phyloP scores from a whole-genome alignment of 2,888 invertebrate species.

The Hydroisotoma schaefferi region DNA sequence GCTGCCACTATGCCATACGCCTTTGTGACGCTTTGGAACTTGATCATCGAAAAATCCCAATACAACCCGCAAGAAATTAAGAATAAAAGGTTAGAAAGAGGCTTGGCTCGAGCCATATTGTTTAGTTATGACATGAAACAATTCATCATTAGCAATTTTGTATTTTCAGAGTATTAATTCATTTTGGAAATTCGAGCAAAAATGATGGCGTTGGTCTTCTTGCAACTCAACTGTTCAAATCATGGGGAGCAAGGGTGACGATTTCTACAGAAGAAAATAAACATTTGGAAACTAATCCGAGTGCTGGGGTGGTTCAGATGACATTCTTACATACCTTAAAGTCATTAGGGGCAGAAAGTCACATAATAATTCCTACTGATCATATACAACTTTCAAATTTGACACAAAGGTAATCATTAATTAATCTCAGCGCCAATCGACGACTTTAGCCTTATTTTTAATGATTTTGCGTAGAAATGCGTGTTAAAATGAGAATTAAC shows the following conservation, averaged over 20 bases:
- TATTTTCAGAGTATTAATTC: conserved; percentile 41
- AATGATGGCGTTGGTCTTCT: conserved; percentile 48
- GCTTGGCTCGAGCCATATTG: background rate
- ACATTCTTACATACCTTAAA: conserved; percentile 46
- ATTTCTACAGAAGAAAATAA: conserved; percentile 44
- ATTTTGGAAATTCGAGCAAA: conserved; percentile 45
- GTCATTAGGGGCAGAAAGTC: conserved; percentile 47
- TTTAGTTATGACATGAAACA: background rate
- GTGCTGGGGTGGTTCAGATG: conserved; percentile 45
- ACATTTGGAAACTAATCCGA: conserved; percentile 28
- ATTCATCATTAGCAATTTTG: background rate
- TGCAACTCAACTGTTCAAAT: conserved; percentile 43
- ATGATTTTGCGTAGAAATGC: too few species aligned
- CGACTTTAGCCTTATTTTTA: too few species aligned
- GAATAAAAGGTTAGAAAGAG: conserved; percentile 40
- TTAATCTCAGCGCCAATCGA: background rate
- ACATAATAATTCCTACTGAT: conserved; percentile 47
- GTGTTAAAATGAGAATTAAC: background rate
- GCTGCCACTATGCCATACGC: conserved; percentile 62
- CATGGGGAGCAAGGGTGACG: conserved; percentile 46
- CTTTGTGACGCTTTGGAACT: conserved; percentile 58
- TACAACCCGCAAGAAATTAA: conserved; percentile 38
- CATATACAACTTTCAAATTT: conserved; percentile 42
- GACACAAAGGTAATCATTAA: conserved; percentile 41
- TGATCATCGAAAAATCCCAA: conserved; percentile 33